A percentile compares a stretch with the other conserved stretches of the same genome.
phyloP scores from a whole-genome alignment of 2,797 vertebrate species.

The Brachyrhaphis roseni region DNA sequence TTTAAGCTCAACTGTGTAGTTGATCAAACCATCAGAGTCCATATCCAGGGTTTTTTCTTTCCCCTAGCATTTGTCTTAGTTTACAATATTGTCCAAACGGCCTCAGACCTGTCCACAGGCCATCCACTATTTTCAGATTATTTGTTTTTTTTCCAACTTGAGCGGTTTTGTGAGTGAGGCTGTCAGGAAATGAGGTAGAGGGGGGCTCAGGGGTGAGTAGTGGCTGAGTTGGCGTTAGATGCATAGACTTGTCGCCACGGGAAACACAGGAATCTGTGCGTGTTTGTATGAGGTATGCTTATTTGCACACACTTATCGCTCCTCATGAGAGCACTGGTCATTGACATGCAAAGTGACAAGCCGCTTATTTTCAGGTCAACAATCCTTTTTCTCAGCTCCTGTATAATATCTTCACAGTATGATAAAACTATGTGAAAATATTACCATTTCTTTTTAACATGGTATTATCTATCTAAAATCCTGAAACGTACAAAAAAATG shows the following conservation, averaged over 20 bases:
- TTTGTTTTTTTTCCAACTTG: slow-evolving; percentile 63
- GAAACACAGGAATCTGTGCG: slow-evolving; percentile 36
- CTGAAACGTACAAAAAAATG: not conserved
- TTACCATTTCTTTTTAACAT: not conserved
- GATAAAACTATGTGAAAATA: not conserved
- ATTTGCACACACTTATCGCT: slow-evolving; percentile 61
- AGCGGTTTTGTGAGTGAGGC: slow-evolving; percentile 53
- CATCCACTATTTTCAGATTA: slow-evolving; percentile 52
- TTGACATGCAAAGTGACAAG: slow-evolving; percentile 74
- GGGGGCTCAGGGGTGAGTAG: slow-evolving; percentile 32
- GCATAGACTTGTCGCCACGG: slow-evolving; percentile 46
- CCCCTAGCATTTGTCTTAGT: slow-evolving; percentile 47
- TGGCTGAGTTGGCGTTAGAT: slow-evolving; percentile 38
- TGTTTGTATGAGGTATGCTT: slow-evolving; percentile 14
- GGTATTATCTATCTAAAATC: not conserved
- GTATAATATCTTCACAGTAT: slow-evolving; percentile 4
- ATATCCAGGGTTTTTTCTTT: slow-evolving; percentile 36
- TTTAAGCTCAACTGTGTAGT: slow-evolving; percentile 30
- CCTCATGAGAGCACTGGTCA: slow-evolving; percentile 54
- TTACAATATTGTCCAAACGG: slow-evolving; percentile 53
- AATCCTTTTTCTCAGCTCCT: slow-evolving; percentile 29
- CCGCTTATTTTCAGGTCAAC: slow-evolving; percentile 66
- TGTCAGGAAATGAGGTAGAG: slow-evolving; percentile 57
- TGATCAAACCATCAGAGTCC: slow-evolving; percentile 28
- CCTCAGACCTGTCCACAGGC: slow-evolving; percentile 47